phyloP scores from a whole-genome alignment of 2,888 invertebrate genomes.

The Caenorhabditis plicata region DNA sequence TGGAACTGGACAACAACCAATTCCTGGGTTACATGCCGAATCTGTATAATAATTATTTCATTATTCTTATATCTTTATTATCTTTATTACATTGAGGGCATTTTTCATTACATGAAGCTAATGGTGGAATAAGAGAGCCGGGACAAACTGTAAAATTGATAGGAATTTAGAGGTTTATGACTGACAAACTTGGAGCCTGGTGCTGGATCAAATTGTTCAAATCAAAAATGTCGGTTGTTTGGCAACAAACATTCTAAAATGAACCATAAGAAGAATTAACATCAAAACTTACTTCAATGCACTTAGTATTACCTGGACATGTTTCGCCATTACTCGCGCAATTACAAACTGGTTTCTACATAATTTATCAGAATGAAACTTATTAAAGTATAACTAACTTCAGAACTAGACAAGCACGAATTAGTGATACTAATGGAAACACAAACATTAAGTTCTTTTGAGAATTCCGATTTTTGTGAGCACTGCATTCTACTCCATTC shows the following conservation, averaged over 20 bases:
- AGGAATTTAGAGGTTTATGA: no score
- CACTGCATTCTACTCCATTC: slow-evolving; percentile 62
- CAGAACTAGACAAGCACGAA: slow-evolving; percentile 16
- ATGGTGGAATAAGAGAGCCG: slow-evolving; percentile 48
- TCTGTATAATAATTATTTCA: slow-evolving; percentile 30
- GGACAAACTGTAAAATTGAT: slow-evolving; percentile 38
- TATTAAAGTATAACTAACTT: no score
- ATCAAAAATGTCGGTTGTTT: slow-evolving; percentile 31
- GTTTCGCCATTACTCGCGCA: slow-evolving; percentile 40
- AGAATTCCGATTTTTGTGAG: slow-evolving; percentile 43
- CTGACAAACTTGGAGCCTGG: slow-evolving; percentile 46
- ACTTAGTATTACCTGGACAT: slow-evolving; percentile 51
- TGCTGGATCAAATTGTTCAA: slow-evolving; percentile 38
- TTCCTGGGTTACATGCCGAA: slow-evolving; percentile 49
- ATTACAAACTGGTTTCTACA: slow-evolving; percentile 51
- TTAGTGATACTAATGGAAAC: slow-evolving; percentile 28
- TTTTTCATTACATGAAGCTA: slow-evolving; percentile 42
- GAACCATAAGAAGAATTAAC: background rate
- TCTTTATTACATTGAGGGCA: slow-evolving; percentile 45
- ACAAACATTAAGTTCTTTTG: slow-evolving; percentile 33
- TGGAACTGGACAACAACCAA: slow-evolving; percentile 50
- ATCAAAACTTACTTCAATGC: slow-evolving; percentile 35
- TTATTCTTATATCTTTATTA: background rate
- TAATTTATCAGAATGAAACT: no score
- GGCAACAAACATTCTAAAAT: slow-evolving; percentile 54